Conservation (phyloP, 2,113 vertebrate genomes). For the Periophthalmodon schlosseri region DNA sequence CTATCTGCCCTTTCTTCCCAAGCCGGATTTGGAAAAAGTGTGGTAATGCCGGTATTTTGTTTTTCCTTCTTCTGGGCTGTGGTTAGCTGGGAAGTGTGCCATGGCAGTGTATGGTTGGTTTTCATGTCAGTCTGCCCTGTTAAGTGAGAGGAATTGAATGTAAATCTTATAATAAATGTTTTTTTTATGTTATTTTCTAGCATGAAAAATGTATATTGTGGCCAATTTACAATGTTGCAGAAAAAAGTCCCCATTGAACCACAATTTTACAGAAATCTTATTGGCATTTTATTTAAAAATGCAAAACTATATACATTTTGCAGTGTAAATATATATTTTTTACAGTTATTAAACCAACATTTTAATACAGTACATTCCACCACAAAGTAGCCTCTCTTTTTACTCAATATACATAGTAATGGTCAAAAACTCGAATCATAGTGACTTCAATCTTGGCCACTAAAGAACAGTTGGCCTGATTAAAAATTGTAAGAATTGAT, state of each 20-base stretch:
- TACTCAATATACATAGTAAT: constrained; percentile 10
- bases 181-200: constrained; percentile 9
- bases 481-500: not conserved
- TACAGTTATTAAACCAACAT: not conserved
- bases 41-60: constrained; percentile 60
- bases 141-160: constrained; percentile 34
- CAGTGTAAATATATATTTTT: not conserved
- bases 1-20: constrained; percentile 18
- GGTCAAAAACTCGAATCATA: not conserved
- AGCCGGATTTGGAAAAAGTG: constrained; percentile 60
- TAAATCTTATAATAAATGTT: constrained; percentile 37
- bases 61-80: constrained; percentile 58
- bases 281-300: constrained; percentile 1
- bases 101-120: constrained; percentile 41
- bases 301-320: constrained; percentile 12
- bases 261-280: not conserved
- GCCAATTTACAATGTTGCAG: not conserved
- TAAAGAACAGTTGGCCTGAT: not conserved
- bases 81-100: constrained; percentile 47
- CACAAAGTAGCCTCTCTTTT: not conserved
- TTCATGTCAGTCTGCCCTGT: constrained; percentile 42
- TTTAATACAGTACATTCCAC: not conserved
- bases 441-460: not conserved
- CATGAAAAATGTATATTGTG: not conserved
- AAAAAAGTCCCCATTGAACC: not conserved